Evolutionary conservation across 2,888 invertebrate species (phyloP).

Genomic region (Ommatoiulus sabulosus): DNA sequence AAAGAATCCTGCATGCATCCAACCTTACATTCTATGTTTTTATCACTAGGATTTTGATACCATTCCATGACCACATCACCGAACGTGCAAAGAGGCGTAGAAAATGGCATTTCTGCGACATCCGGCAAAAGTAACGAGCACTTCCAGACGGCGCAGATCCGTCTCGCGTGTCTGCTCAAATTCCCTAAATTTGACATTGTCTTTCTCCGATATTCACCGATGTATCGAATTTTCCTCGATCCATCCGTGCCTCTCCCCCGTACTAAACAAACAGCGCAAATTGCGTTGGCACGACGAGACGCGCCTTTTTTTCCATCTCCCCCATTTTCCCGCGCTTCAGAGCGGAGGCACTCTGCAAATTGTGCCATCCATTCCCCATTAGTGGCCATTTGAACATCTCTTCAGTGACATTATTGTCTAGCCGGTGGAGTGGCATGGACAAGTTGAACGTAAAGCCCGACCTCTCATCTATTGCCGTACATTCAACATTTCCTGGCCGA

Average conservation of each 20-base stretch:
- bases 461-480: conserved; percentile 40
- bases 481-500: conserved; percentile 44
- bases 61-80: too few relatives aligned
- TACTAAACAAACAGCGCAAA: conserved; percentile 44
- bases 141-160: not conserved
- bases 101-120: not conserved
- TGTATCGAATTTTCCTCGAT: conserved; percentile 37
- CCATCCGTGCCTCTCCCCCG: not conserved
- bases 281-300: not conserved
- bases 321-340: not conserved
- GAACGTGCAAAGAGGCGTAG: not conserved
- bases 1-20: too few relatives aligned
- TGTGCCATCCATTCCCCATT: conserved; percentile 47
- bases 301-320: not conserved
- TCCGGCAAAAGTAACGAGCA: conserved; percentile 26
- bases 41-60: too few relatives aligned
- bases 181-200: conserved; percentile 47
- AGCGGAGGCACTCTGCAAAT: conserved; percentile 34
- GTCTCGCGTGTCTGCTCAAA: conserved; percentile 1
- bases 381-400: conserved; percentile 48
- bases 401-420: conserved; percentile 44
- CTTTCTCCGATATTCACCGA: conserved; percentile 47
- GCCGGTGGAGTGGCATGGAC: conserved; percentile 37
- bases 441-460: conserved; percentile 4
- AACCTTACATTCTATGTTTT: too few relatives aligned